phyloP scores from a whole-genome alignment of 2,797 vertebrate genomes.

The Psittacula echo region DNA sequence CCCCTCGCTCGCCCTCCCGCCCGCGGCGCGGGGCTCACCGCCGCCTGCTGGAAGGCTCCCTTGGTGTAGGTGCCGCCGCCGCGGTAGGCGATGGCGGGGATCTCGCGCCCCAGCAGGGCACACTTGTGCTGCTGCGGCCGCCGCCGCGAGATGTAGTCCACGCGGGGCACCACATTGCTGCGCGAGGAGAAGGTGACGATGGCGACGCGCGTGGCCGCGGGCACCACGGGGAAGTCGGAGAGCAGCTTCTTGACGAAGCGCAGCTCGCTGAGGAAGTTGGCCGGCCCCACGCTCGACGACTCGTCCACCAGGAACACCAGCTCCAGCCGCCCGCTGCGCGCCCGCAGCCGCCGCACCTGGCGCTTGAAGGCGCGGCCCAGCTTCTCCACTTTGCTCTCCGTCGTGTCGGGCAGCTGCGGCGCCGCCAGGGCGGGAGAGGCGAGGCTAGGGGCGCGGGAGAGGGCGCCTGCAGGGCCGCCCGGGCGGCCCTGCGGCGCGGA shows the following conservation, averaged over 20 bases:
- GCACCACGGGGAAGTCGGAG: slow-evolving; percentile 94
- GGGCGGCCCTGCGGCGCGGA: neutral
- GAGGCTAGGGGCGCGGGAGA: neutral
- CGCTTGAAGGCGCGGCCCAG: slow-evolving; percentile 90
- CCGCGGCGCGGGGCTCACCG: slow-evolving; percentile 81
- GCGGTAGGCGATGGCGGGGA: slow-evolving; percentile 93
- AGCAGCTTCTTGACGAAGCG: slow-evolving; percentile 95
- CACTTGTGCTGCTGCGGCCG: slow-evolving; percentile 95
- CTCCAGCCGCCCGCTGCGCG: slow-evolving; percentile 87
- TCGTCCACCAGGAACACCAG: slow-evolving; percentile 97
- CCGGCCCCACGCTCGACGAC: slow-evolving; percentile 94
- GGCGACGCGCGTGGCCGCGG: slow-evolving; percentile 92
- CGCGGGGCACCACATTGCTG: slow-evolving; percentile 91
- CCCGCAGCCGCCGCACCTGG: slow-evolving; percentile 89
- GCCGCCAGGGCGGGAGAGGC: slow-evolving; percentile 21
- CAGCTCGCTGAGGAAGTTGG: slow-evolving; percentile 94
- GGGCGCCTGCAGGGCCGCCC: slow-evolving; percentile 52
- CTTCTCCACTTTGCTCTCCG: slow-evolving; percentile 88
- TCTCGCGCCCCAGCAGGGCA: slow-evolving; percentile 92
- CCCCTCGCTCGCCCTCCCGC: neutral
- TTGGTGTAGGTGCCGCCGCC: slow-evolving; percentile 97
- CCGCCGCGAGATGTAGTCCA: slow-evolving; percentile 92
- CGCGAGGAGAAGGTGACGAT: slow-evolving; percentile 96
- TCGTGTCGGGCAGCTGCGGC: slow-evolving; percentile 79
- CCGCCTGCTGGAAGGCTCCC: slow-evolving; percentile 95